phyloP scores from a whole-genome alignment of 2,113 vertebrate genomes.

The Grus americana region DNA sequence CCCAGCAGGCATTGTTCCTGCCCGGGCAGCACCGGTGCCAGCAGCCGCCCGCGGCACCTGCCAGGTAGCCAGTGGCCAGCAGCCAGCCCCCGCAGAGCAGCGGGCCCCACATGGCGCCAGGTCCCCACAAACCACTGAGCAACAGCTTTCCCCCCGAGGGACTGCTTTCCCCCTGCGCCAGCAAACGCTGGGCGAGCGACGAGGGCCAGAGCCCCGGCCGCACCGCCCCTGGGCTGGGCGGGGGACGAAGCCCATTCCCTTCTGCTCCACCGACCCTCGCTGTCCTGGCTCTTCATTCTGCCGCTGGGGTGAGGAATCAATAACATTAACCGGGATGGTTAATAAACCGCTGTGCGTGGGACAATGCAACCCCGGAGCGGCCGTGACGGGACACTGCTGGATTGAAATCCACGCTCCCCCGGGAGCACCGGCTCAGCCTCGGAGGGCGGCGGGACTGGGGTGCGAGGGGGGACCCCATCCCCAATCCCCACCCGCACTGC shows the following conservation, averaged over 20 bases:
- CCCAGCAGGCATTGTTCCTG: constrained; percentile 83
- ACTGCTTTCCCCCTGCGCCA: accelerated
- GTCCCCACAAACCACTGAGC: not conserved
- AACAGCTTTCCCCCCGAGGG: not conserved
- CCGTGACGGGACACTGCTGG: not conserved
- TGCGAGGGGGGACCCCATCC: not conserved
- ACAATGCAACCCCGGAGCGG: not conserved
- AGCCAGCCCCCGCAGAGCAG: constrained; percentile 42
- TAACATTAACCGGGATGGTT: not conserved
- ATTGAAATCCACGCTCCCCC: not conserved
- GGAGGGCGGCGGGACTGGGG: not conserved
- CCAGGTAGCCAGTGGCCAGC: not conserved
- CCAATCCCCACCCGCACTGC: not conserved
- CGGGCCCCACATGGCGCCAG: not conserved
- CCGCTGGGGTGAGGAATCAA: not conserved
- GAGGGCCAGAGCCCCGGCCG: not conserved
- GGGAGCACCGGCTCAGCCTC: accelerated
- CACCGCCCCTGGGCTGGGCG: constrained; percentile 35
- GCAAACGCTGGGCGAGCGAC: accelerated
- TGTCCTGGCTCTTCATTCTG: not conserved
- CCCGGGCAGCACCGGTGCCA: constrained; percentile 81
- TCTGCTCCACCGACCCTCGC: not conserved
- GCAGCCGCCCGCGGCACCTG: constrained; percentile 37
- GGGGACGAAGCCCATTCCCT: constrained; percentile 19
- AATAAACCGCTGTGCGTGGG: not conserved